Conservation (phyloP, 2,888 invertebrate genomes). For the Aspidiotus rigidus region DNA sequence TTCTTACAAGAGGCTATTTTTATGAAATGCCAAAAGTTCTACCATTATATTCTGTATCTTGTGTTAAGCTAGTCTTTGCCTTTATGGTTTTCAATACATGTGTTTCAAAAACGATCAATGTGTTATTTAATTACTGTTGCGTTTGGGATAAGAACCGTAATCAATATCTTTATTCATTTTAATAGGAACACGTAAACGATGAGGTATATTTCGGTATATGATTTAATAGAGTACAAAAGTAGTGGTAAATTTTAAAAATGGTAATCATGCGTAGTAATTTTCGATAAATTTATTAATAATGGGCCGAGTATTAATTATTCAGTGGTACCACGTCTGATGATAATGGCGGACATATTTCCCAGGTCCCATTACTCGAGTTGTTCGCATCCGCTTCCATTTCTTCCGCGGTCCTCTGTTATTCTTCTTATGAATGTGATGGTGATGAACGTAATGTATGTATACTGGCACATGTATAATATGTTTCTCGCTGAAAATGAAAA, state of each 20-base stretch:
- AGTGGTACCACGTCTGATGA: background rate
- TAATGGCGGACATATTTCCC: background rate
- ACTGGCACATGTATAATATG: slow-evolving; percentile 1
- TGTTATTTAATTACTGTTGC: too few relatives aligned
- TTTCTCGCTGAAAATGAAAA: background rate
- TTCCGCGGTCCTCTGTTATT: background rate
- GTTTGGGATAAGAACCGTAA: too few relatives aligned
- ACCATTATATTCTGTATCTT: too few relatives aligned
- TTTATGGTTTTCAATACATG: too few relatives aligned
- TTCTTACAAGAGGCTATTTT: too few relatives aligned
- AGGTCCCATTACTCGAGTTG: background rate
- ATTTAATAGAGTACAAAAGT: too few relatives aligned
- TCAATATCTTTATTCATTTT: too few relatives aligned
- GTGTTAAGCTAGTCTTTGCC: too few relatives aligned
- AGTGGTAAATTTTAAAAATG: background rate
- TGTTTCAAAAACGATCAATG: too few relatives aligned
- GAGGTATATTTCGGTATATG: background rate
- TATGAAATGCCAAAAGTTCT: too few relatives aligned
- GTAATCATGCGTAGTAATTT: slow-evolving; percentile 2
- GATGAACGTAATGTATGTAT: slow-evolving; percentile 1
- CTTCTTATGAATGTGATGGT: slow-evolving; percentile 1
- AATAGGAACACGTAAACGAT: background rate
- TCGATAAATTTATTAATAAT: background rate
- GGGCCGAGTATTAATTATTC: background rate
- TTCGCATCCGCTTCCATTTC: background rate